phyloP scores from a whole-genome alignment of 2,797 vertebrate species.

The Echeneis naucrates region DNA sequence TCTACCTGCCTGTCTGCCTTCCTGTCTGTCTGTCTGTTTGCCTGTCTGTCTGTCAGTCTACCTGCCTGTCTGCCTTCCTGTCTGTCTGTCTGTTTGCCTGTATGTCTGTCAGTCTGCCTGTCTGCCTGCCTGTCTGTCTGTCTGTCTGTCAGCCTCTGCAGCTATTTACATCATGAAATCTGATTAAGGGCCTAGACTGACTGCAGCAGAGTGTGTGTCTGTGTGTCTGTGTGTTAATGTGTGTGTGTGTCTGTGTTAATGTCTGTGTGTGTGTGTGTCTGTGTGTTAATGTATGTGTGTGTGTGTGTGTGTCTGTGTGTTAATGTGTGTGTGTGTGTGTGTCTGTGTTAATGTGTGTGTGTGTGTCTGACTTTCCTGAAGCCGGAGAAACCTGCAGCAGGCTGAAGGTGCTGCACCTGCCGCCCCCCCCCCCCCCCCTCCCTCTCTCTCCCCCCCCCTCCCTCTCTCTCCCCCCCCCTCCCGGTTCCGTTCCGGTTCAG shows the following conservation, averaged over 20 bases:
- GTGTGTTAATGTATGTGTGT: too few species aligned
- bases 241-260: slow-evolving; percentile 2
- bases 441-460: neutral
- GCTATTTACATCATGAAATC: slow-evolving; percentile 74
- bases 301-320: neutral
- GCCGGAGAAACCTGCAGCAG: slow-evolving; percentile 36
- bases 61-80: too few species aligned
- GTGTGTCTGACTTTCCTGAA: slow-evolving; percentile 5
- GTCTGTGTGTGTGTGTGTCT: neutral
- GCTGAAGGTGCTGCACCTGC: neutral
- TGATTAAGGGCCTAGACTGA: slow-evolving; percentile 70
- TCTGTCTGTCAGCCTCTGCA: too few species aligned
- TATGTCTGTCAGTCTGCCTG: too few species aligned
- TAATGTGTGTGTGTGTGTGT: too few species aligned
- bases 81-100: too few species aligned
- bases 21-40: too few species aligned
- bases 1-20: too few species aligned
- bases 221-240: neutral
- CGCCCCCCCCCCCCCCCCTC: too few species aligned
- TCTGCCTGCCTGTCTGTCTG: too few species aligned
- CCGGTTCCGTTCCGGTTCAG: slow-evolving; percentile 19
- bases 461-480: neutral
- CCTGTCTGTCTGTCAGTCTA: too few species aligned
- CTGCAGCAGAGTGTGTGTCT: slow-evolving; percentile 33
- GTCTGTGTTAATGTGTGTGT: too few species aligned